Percentiles rank a stretch among this genome's conserved stretches.
Conservation (phyloP, 2,797 vertebrate genomes). For the Echeneis naucrates region DNA sequence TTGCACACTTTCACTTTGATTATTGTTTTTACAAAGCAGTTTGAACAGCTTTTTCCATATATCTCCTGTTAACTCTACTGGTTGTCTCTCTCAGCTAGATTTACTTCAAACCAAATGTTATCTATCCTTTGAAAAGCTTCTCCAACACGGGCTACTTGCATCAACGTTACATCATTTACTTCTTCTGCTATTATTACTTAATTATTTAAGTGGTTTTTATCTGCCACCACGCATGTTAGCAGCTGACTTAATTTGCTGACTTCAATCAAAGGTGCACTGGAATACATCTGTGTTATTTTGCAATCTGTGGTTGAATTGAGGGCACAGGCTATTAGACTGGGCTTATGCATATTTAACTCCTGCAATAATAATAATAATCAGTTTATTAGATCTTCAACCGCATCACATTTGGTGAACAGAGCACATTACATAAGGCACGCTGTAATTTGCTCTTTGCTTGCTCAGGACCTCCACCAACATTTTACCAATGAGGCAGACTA, state of each 20-base stretch:
- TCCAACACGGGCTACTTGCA: no score
- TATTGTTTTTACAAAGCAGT: no score
- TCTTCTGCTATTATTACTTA: no score
- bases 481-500: slow-evolving; percentile 15
- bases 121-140: no score
- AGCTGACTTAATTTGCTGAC: not conserved
- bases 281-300: slow-evolving; percentile 6
- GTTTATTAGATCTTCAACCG: slow-evolving; percentile 51
- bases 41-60: no score
- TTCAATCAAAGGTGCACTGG: not conserved
- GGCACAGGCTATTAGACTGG: slow-evolving; percentile 27
- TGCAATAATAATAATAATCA: slow-evolving; percentile 48
- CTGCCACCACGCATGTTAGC: no score
- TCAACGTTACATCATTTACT: no score
- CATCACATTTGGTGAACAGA: slow-evolving; percentile 51
- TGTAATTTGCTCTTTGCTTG: slow-evolving; percentile 50
- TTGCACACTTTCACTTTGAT: no score
- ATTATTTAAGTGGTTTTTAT: no score
- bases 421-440: slow-evolving; percentile 51
- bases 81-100: no score
- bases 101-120: no score
- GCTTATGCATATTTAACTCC: slow-evolving; percentile 22
- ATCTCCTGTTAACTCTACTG: no score
- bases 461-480: slow-evolving; percentile 42
- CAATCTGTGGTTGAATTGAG: not conserved